Percentiles rank a stretch among this genome's conserved stretches.
Conservation (phyloP, 2,797 vertebrate species). For the Silurus lanzhouensis region DNA sequence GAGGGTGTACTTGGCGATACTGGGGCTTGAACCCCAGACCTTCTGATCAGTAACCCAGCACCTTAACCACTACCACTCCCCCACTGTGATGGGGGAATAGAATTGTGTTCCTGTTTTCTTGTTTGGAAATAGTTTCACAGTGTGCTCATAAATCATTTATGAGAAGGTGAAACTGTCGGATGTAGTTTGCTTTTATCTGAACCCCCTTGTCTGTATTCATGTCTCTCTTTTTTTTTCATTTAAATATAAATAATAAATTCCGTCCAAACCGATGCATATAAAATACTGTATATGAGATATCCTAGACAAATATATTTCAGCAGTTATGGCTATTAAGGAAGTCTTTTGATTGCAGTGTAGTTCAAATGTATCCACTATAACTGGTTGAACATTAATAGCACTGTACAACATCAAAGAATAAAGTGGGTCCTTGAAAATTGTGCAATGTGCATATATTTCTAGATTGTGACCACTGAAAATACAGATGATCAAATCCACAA, state of each 20-base stretch:
- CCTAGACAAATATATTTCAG: background rate
- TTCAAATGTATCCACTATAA: background rate
- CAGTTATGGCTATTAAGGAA: background rate
- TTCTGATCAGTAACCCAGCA: too few species aligned
- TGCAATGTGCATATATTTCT: background rate
- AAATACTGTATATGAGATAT: background rate
- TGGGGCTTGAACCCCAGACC: too few species aligned
- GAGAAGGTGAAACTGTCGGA: background rate
- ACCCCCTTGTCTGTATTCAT: background rate
- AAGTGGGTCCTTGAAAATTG: background rate
- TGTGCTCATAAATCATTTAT: background rate
- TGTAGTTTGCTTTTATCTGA: background rate
- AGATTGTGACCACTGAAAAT: background rate
- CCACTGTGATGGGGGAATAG: background rate
- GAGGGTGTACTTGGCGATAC: too few species aligned
- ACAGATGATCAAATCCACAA: too few species aligned
- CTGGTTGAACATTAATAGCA: background rate
- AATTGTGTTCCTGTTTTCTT: background rate
- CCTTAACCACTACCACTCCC: too few species aligned
- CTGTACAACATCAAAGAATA: background rate
- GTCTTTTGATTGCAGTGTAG: background rate
- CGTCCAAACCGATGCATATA: background rate
- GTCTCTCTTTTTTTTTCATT: background rate
- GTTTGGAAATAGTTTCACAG: background rate
- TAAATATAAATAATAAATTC: background rate